Evolutionary conservation across 2,797 vertebrate species (phyloP).

Genomic region (Neopelma chrysocephalum): DNA sequence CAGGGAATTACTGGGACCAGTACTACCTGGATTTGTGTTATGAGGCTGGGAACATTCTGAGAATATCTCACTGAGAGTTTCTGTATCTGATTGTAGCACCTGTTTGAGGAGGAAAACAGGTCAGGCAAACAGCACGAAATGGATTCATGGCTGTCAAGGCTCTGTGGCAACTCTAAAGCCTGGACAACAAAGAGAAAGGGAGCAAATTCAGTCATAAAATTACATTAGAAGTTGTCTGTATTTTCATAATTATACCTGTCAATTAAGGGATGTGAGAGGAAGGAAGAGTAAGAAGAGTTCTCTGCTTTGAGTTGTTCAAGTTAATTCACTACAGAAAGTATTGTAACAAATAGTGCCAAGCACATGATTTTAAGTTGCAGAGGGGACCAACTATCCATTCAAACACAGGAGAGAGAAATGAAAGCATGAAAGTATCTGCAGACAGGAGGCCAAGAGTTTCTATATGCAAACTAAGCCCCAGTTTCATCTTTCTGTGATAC

Average conservation of each 20-base stretch:
- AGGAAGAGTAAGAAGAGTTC: neutral
- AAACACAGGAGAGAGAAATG: neutral
- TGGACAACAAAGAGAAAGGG: neutral
- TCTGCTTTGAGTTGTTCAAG: neutral
- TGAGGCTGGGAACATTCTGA: neutral
- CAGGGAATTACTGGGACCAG: neutral
- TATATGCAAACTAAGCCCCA: neutral
- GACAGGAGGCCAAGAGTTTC: neutral
- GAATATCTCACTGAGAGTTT: neutral
- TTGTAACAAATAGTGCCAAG: neutral
- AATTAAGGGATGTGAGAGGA: neutral
- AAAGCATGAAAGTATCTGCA: neutral
- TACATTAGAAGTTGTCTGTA: rapidly evolving
- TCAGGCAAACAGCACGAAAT: neutral
- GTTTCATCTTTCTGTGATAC: neutral
- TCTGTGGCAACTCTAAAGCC: neutral
- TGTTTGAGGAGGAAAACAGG: neutral
- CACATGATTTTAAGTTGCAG: neutral
- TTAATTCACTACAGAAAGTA: neutral
- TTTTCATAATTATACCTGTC: neutral
- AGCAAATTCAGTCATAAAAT: rapidly evolving
- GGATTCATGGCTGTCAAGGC: neutral
- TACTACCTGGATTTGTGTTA: neutral
- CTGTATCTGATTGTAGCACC: neutral
- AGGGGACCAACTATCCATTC: neutral